phyloP scores from a whole-genome alignment of 2,888 invertebrate species.

The Eupithecia inturbata region DNA sequence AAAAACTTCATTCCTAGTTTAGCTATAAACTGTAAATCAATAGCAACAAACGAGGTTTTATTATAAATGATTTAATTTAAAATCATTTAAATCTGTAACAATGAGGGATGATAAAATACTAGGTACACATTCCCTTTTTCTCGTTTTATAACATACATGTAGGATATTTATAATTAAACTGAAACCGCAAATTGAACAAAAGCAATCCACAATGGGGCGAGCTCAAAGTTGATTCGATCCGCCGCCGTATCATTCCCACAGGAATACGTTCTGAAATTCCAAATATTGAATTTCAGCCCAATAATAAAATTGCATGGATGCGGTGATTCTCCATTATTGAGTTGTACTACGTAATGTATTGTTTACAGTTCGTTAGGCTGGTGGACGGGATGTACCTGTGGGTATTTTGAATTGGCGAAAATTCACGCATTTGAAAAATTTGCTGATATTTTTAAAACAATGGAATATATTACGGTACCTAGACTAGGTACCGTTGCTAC shows the following conservation, averaged over 20 bases:
- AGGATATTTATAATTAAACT: conserved; percentile 26
- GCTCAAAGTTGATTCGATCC: conserved; percentile 69
- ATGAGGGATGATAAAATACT: background rate
- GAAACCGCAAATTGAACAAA: conserved; percentile 23
- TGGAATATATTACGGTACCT: background rate
- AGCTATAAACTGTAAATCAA: background rate
- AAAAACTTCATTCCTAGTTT: background rate
- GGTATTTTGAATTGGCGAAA: background rate
- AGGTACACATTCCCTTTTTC: background rate
- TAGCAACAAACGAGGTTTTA: background rate
- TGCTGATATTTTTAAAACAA: background rate
- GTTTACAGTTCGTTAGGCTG: conserved; percentile 44
- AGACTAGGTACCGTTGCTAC: too few species aligned
- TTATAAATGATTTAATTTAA: background rate
- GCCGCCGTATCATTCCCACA: conserved; percentile 63
- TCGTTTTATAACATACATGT: background rate
- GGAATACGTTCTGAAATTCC: conserved; percentile 68
- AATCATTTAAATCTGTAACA: too few species aligned
- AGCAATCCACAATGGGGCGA: conserved; percentile 36
- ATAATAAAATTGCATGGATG: conserved; percentile 79
- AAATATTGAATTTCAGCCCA: conserved; percentile 65
- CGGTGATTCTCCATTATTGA: conserved; percentile 77
- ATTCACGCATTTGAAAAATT: background rate
- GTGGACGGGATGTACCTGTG: conserved; percentile 43
- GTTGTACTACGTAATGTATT: conserved; percentile 59